These are phyloP conservation scores for Entosphenus tridentatus DNA, from an alignment of 2,113 vertebrate species.

Conservation along the genomic window DNA sequence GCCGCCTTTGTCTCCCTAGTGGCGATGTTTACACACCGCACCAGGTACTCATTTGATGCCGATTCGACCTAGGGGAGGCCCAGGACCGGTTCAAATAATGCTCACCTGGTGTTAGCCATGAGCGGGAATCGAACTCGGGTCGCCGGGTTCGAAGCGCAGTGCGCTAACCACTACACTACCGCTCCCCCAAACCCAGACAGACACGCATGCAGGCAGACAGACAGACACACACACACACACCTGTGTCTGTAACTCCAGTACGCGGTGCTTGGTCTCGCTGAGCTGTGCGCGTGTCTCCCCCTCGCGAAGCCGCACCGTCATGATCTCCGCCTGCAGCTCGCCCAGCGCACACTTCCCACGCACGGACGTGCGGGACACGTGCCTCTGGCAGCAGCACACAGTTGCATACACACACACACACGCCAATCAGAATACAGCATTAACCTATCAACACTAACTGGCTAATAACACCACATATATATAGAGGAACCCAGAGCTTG, in stretches of 20 bases:
- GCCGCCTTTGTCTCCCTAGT: no score
- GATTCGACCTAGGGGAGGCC: no score
- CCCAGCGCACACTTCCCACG: conserved; percentile 55
- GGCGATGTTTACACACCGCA: no score
- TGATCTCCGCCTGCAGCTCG: conserved; percentile 84
- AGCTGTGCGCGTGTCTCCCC: conserved; percentile 80
- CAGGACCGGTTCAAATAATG: no score
- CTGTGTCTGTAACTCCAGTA: conserved; percentile 85
- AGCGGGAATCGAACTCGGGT: no score
- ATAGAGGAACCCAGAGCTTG: no score
- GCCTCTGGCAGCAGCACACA: conserved; percentile 12
- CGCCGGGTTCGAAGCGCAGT: no score
- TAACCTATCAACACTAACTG: not conserved
- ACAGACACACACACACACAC: conserved; percentile 19
- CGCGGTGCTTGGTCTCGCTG: conserved; percentile 59
- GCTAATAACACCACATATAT: not conserved
- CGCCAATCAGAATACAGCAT: not conserved
- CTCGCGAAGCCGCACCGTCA: conserved; percentile 66
- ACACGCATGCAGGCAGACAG: not conserved
- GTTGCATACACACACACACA: not conserved
- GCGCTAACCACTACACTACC: no score
- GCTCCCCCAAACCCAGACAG: not conserved
- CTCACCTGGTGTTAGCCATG: no score
- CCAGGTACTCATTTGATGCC: no score
- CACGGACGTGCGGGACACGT: conserved; percentile 60